Conservation (phyloP, 1,140 invertebrate genomes). For the Laupala kohalensis region DNA sequence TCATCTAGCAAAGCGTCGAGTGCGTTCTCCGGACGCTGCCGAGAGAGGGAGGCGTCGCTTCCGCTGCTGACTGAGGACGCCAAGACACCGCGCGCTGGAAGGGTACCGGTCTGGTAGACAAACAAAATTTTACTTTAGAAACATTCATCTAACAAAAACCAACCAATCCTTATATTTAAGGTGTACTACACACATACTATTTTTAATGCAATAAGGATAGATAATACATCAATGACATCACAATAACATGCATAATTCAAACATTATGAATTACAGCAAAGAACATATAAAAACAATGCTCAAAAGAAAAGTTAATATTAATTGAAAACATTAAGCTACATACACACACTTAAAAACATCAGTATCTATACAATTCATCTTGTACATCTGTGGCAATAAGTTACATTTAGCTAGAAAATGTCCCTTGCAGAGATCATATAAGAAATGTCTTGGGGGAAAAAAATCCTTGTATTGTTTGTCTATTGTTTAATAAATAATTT, state of each 20-base stretch:
- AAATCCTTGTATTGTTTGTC: not conserved
- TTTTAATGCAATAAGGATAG: no score
- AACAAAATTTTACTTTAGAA: no score
- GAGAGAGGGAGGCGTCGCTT: slow-evolving; percentile 41
- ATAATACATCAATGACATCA: no score
- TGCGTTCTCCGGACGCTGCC: slow-evolving; percentile 74
- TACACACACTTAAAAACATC: not conserved
- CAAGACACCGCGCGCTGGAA: slow-evolving; percentile 46
- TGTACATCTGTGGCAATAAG: not conserved
- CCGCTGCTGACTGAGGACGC: slow-evolving; percentile 38
- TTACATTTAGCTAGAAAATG: no score
- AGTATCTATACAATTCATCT: not conserved
- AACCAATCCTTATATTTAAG: no score
- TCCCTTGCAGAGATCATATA: not conserved
- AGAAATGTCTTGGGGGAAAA: not conserved
- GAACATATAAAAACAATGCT: not conserved
- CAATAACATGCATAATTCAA: no score
- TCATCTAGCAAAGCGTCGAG: slow-evolving; percentile 91
- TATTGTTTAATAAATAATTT: no score
- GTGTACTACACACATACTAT: no score
- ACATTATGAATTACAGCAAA: no score
- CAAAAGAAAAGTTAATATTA: not conserved
- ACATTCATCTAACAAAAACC: no score
- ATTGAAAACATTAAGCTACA: not conserved
- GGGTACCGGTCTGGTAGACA: slow-evolving; percentile 35